These are phyloP conservation scores for Rhizoglyphus robini DNA, from an alignment of 1,140 invertebrate genomes.

Conservation along the genomic window DNA sequence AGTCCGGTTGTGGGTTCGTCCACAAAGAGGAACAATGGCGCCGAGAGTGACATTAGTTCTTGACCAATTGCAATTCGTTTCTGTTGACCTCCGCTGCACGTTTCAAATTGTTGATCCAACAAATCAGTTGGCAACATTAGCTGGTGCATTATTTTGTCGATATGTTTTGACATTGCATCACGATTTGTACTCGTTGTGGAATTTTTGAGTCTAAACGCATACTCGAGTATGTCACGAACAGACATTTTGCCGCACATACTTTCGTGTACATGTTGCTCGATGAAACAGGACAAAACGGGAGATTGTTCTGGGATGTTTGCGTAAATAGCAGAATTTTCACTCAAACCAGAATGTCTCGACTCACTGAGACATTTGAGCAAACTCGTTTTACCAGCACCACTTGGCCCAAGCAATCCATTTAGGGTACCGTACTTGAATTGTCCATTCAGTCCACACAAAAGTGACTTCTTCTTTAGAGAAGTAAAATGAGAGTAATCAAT, in stretches of 20 bases:
- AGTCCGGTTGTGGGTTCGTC: conserved; percentile 19
- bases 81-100: conserved; percentile 15
- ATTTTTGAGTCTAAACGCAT: conserved; percentile 11
- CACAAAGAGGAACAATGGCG: conserved; percentile 15
- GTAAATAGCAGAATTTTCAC: background rate
- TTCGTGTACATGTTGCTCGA: conserved; percentile 11
- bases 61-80: conserved; percentile 16
- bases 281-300: background rate
- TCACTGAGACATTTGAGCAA: conserved; percentile 21
- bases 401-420: conserved; percentile 25
- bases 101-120: background rate
- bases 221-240: background rate
- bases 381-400: conserved; percentile 29
- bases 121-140: background rate
- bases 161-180: no score
- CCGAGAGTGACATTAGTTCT: background rate
- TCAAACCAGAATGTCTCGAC: background rate
- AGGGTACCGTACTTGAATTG: background rate
- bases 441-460: conserved; percentile 9
- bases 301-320: no score
- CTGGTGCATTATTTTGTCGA: background rate
- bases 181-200: no score
- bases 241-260: background rate
- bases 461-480: conserved; percentile 6
- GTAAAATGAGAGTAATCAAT: no score